Conservation (phyloP, 2,888 invertebrate genomes). For the Apamea monoglypha region DNA sequence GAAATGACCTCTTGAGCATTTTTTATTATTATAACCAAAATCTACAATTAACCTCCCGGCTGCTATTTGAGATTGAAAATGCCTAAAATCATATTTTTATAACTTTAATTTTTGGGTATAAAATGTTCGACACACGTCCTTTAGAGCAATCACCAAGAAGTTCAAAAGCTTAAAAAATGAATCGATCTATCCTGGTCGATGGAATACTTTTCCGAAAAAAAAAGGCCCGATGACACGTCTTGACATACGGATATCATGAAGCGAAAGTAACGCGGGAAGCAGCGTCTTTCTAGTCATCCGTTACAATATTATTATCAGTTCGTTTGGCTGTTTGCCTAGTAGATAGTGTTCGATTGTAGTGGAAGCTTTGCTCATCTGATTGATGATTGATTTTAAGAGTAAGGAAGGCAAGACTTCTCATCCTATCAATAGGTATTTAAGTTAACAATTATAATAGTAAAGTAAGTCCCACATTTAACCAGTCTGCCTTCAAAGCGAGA, state of each 20-base stretch:
- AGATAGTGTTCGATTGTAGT: neutral
- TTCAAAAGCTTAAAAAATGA: neutral
- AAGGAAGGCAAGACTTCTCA: too few species aligned
- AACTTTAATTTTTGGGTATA: too few species aligned
- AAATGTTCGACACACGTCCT: too few species aligned
- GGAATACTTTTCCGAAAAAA: too few species aligned
- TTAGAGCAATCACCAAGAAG: neutral
- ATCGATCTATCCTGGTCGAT: too few species aligned
- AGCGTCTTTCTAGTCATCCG: neutral
- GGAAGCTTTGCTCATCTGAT: neutral
- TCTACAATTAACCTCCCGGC: too few species aligned
- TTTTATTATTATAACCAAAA: too few species aligned
- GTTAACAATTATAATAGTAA: neutral
- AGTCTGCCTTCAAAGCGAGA: neutral
- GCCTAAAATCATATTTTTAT: too few species aligned
- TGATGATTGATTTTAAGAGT: neutral
- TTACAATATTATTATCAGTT: neutral
- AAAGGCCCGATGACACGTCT: too few species aligned
- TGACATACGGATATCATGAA: neutral
- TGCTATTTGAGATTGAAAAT: too few species aligned
- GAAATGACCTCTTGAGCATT: too few species aligned
- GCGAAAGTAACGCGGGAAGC: neutral
- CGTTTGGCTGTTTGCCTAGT: neutral
- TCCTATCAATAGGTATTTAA: neutral
- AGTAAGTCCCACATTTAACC: too few species aligned